A percentile compares a stretch with the other conserved stretches of the same genome.
Evolutionary conservation across 1,140 invertebrate species (phyloP).

Genomic region (Cotesia typhae): DNA sequence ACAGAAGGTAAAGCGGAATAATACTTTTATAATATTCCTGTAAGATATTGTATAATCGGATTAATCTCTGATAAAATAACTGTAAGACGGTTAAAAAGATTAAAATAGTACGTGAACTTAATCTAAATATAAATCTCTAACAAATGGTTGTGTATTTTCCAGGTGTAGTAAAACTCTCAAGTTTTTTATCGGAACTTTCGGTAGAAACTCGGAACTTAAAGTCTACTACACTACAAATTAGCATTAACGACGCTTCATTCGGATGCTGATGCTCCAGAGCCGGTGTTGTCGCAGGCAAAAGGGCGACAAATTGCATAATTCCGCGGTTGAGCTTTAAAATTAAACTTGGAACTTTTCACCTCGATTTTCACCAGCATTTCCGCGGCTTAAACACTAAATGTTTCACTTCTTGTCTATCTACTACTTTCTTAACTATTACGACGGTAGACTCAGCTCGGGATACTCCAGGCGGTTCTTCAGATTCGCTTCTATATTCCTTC

Average conservation of each 20-base stretch:
- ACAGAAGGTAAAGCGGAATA: too few relatives aligned
- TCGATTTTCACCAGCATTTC: slow-evolving; percentile 1
- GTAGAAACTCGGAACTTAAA: neutral
- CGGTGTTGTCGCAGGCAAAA: slow-evolving; percentile 17
- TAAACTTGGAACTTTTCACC: slow-evolving; percentile 33
- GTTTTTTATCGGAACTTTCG: too few relatives aligned
- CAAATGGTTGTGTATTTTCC: too few relatives aligned
- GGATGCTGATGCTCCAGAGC: too few relatives aligned
- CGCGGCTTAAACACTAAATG: neutral
- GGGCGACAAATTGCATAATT: slow-evolving; percentile 41
- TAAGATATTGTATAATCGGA: too few relatives aligned
- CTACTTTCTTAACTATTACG: neutral
- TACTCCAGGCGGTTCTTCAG: neutral
- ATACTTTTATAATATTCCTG: too few relatives aligned
- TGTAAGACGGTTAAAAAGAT: too few relatives aligned
- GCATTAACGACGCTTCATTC: slow-evolving; percentile 18
- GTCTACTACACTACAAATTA: slow-evolving; percentile 21
- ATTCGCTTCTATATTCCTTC: too few relatives aligned
- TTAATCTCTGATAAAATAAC: too few relatives aligned
- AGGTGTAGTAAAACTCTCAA: neutral
- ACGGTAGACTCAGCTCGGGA: too few relatives aligned
- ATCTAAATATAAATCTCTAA: too few relatives aligned
- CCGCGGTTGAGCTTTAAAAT: slow-evolving; percentile 40
- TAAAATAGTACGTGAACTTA: too few relatives aligned
- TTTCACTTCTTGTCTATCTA: slow-evolving; percentile 5